These are phyloP conservation scores for Ailurus styani DNA, from an alignment of 2,113 vertebrate genomes.

Conservation along the genomic window DNA sequence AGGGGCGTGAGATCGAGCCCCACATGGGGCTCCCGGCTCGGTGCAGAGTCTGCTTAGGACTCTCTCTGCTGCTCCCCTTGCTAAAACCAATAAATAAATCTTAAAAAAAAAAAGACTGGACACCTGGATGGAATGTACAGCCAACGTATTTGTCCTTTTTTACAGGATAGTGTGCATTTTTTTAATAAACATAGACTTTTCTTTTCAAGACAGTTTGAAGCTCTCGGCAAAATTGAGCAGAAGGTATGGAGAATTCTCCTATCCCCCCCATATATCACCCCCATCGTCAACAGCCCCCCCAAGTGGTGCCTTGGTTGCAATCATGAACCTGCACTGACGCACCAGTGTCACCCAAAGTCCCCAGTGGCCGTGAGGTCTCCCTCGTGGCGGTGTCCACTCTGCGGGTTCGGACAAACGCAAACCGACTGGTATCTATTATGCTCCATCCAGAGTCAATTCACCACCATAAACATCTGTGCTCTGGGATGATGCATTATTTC, in stretches of 20 bases:
- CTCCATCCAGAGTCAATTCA: not conserved
- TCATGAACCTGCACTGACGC: not conserved
- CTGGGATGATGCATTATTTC: not conserved
- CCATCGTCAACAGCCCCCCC: not conserved
- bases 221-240: not conserved
- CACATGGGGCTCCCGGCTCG: rapidly evolving
- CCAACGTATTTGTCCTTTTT: not conserved
- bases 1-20: not conserved
- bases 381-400: too few relatives aligned
- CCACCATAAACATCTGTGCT: not conserved
- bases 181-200: not conserved
- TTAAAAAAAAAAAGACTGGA: not conserved
- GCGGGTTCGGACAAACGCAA: not conserved
- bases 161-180: not conserved
- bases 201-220: not conserved
- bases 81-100: not conserved
- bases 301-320: not conserved
- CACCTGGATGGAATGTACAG: not conserved
- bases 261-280: rapidly evolving
- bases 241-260: not conserved
- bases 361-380: not conserved
- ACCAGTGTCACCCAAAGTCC: not conserved
- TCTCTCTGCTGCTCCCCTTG: not conserved
- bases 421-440: rapidly evolving
- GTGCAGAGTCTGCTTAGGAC: not conserved